Percentiles rank a stretch among this genome's conserved stretches.
These are phyloP conservation scores for Bimastos eiseni DNA, from an alignment of 2,888 invertebrate genomes.

Conservation along the genomic window DNA sequence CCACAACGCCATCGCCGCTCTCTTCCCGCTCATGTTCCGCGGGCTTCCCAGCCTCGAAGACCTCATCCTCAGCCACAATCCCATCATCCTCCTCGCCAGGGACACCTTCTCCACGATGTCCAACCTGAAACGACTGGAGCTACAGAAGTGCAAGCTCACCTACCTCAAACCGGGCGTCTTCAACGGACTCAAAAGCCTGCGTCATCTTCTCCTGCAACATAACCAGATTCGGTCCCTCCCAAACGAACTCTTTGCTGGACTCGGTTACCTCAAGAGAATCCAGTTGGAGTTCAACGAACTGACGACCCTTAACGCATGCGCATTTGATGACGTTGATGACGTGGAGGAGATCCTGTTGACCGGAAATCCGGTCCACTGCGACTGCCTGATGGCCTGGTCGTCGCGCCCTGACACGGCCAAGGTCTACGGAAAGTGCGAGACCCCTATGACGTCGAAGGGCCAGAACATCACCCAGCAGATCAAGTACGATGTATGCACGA, in stretches of 20 bases:
- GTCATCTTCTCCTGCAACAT: constrained; percentile 33
- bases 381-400: constrained; percentile 45
- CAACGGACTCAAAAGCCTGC: constrained; percentile 40
- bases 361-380: constrained; percentile 43
- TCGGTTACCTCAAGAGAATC: constrained; percentile 36
- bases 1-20: constrained; percentile 43
- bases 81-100: constrained; percentile 40
- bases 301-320: constrained; percentile 44
- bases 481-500: constrained; percentile 38
- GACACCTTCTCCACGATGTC: constrained; percentile 40
- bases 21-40: constrained; percentile 45
- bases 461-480: constrained; percentile 31
- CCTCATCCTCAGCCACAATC: constrained; percentile 42
- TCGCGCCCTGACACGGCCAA: constrained; percentile 27
- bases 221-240: constrained; percentile 40
- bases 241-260: constrained; percentile 36
- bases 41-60: constrained; percentile 39
- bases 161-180: constrained; percentile 41
- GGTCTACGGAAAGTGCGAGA: constrained; percentile 38
- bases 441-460: constrained; percentile 28
- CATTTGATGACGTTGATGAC: constrained; percentile 40
- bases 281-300: constrained; percentile 41
- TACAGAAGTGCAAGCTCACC: constrained; percentile 39
- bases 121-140: constrained; percentile 37
- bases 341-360: constrained; percentile 38